phyloP scores from a whole-genome alignment of 1,140 invertebrate species.

The Arctopsyche grandis region DNA sequence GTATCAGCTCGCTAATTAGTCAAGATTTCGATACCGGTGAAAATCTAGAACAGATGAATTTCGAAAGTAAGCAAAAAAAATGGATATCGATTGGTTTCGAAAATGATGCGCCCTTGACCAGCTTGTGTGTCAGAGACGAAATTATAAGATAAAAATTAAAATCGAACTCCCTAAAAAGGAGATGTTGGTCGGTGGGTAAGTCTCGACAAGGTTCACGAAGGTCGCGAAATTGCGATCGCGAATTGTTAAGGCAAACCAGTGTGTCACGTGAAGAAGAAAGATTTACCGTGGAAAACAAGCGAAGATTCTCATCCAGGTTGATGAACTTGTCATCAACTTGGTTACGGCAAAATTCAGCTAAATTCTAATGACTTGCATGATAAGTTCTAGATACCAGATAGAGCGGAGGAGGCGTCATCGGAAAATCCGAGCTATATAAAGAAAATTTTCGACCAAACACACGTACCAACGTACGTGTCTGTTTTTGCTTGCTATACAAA shows the following conservation, averaged over 20 bases:
- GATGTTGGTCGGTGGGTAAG: not conserved
- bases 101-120: constrained; percentile 8
- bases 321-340: not conserved
- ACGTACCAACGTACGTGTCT: not conserved
- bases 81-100: not conserved
- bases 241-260: not conserved
- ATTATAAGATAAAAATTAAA: not conserved
- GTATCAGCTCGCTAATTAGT: too few species aligned
- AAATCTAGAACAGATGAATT: too few species aligned
- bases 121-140: not conserved
- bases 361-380: too few species aligned
- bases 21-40: too few species aligned
- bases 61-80: not conserved
- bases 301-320: not conserved
- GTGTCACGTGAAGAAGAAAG: not conserved
- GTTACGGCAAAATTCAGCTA: too few species aligned
- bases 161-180: constrained; percentile 11
- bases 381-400: too few species aligned
- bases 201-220: constrained; percentile 14
- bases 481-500: not conserved
- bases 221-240: not conserved
- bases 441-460: not conserved
- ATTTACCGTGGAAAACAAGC: constrained; percentile 1
- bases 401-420: too few species aligned
- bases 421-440: too few species aligned